Conservation (phyloP, 35 echinoderm and acorn worm genomes). For the Holothuria glaberrima region DNA sequence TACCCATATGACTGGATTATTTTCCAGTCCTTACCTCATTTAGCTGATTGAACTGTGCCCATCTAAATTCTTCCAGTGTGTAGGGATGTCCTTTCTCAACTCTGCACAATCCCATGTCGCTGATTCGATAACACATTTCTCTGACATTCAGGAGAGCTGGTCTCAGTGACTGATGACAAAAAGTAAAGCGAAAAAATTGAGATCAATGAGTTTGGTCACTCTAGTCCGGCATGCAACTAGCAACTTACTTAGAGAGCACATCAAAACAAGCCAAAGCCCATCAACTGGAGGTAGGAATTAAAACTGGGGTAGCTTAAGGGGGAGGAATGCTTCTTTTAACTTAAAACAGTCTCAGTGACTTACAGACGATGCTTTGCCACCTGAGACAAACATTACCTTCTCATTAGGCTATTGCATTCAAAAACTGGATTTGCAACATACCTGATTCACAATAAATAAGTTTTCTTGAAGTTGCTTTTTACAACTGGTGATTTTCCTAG, state of each 20-base stretch:
- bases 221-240: no score
- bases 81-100: conserved; percentile 96
- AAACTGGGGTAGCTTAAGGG: no score
- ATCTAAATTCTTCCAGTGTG: conserved; percentile 81
- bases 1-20: no score
- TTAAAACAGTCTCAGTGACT: no score
- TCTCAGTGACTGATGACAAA: conserved; percentile 76
- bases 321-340: no score
- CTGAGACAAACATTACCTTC: no score
- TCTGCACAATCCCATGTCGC: conserved; percentile 97
- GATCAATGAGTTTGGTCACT: background rate
- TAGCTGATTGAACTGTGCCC: conserved; percentile 92
- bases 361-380: no score
- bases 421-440: conserved; percentile 29
- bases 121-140: conserved; percentile 99
- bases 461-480: conserved; percentile 99
- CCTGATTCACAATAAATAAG: conserved; percentile 96
- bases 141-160: conserved; percentile 94
- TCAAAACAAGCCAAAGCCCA: background rate
- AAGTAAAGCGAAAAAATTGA: background rate
- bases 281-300: no score
- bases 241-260: no score
- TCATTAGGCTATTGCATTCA: no score
- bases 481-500: conserved; percentile 79
- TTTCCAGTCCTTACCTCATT: conserved; percentile 77